These are phyloP conservation scores for Drosophila anomalata DNA, from an alignment of 2,888 invertebrate species.

Conservation along the genomic window DNA sequence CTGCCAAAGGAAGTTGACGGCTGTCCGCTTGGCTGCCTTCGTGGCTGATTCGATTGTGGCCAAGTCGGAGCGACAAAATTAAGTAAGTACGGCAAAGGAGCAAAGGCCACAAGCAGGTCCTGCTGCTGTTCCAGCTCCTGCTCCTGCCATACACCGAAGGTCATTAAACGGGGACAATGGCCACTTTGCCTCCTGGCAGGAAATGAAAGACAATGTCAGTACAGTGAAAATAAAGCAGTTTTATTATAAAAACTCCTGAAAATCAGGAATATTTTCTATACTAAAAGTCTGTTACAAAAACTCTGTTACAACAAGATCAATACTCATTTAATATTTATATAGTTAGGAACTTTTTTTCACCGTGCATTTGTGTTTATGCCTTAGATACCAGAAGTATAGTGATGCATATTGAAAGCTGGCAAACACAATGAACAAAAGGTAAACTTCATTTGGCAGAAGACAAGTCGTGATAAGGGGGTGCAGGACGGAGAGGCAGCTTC, in stretches of 20 bases:
- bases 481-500: conserved; percentile 45
- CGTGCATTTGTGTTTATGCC: conserved; percentile 32
- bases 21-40: conserved; percentile 33
- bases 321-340: no score
- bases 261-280: no score
- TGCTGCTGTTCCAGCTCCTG: background rate
- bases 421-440: conserved; percentile 47
- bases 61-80: conserved; percentile 41
- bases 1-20: conserved; percentile 44
- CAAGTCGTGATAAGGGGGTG: conserved; percentile 26
- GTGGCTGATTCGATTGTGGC: conserved; percentile 43
- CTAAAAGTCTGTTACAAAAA: no score
- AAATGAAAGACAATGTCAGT: conserved; percentile 11
- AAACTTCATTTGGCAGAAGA: conserved; percentile 48
- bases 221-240: conserved; percentile 1
- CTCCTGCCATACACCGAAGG: conserved; percentile 23
- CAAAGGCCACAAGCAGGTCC: conserved; percentile 13
- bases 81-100: conserved; percentile 40
- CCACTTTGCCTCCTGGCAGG: conserved; percentile 26
- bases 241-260: background rate
- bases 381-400: conserved; percentile 22
- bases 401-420: conserved; percentile 29
- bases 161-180: conserved; percentile 50
- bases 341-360: background rate
- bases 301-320: background rate